Base-by-base conservation (phyloP, 2,113 vertebrate genomes). In the Athene noctua region DNA sequence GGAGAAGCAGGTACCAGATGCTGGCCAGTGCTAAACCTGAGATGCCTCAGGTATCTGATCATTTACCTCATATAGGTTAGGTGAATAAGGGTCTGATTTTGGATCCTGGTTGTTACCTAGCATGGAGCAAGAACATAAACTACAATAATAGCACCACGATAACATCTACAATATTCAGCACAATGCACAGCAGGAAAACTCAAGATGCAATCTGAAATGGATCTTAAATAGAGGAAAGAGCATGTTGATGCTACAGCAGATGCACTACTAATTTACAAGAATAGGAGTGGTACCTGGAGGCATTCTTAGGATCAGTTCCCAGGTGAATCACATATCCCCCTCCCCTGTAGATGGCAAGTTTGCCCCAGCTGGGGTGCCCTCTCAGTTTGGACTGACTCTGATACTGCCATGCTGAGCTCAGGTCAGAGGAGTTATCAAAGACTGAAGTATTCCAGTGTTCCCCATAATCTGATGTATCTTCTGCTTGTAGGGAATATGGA, bases 291-390 rank as follows among this genome's bases (percentile, higher is more conserved):
- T 97, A 99, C 99, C 99, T 99, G 92, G 96, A 98, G 44, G 99
- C 97, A 22, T 98, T 98, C 49, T 97, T 93, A 27, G 92, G 94
- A 90, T 99, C 98, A 9, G 98, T 98, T 44, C 99, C 99, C 87
- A 99, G 97, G 65, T 99, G 98, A 90, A 98, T 97, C 49, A 98
- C 96, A 2, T 99, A 99, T 82, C 99, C 99, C 42, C 99, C 99
- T 96, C 99, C 99, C 22, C 98, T 97, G 90, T 99, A 99, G 59
- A 98, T 66, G 10, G 96, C 97, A 86, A 99, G 85, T 55, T 97
- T 98, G 30, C 99, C 99, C 99, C 99, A 99, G 62, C 96, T 95
- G 21, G 99, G 98, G 3, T 97, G 96, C 6, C 98, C 98, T 96
- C 97, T 98, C 80, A 98, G 96, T 79, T 97, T 96, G 46, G 96